A percentile compares a stretch with the other conserved stretches of the same genome.
These are phyloP conservation scores for Morone saxatilis DNA, from an alignment of 2,113 vertebrate genomes.

Conservation along the genomic window DNA sequence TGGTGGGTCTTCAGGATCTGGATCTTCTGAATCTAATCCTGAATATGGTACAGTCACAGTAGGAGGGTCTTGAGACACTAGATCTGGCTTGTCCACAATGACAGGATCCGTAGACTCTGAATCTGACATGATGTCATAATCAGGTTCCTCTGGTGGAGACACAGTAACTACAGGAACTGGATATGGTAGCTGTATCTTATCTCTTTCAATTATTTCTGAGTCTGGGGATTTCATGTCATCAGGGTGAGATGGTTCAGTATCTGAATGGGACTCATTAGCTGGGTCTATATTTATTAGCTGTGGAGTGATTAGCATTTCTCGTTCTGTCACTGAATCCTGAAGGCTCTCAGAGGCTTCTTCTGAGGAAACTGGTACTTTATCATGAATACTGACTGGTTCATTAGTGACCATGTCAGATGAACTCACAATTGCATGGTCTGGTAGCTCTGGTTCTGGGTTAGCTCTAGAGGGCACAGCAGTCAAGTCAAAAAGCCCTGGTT, in stretches of 20 bases:
- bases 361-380: not conserved
- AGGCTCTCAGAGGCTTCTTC: slow-evolving; percentile 27
- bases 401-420: slow-evolving; percentile 47
- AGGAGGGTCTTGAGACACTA: slow-evolving; percentile 26
- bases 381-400: slow-evolving; percentile 43
- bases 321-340: slow-evolving; percentile 48
- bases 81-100: slow-evolving; percentile 35
- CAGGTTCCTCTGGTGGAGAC: slow-evolving; percentile 76
- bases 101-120: slow-evolving; percentile 53
- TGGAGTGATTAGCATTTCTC: slow-evolving; percentile 25
- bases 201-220: slow-evolving; percentile 61
- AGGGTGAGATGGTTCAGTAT: slow-evolving; percentile 46
- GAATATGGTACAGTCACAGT: slow-evolving; percentile 36
- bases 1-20: slow-evolving; percentile 48
- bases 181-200: slow-evolving; percentile 61
- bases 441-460: slow-evolving; percentile 32
- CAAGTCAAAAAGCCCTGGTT: slow-evolving; percentile 49
- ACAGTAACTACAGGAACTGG: slow-evolving; percentile 80
- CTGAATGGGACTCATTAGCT: slow-evolving; percentile 37
- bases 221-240: slow-evolving; percentile 55
- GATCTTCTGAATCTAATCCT: slow-evolving; percentile 44
- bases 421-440: slow-evolving; percentile 22
- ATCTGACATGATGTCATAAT: slow-evolving; percentile 57
- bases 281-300: slow-evolving; percentile 39
- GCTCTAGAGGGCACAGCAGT: slow-evolving; percentile 4